These are phyloP conservation scores for Aleadryas rufinucha DNA, from an alignment of 2,113 vertebrate genomes.

Conservation along the genomic window DNA sequence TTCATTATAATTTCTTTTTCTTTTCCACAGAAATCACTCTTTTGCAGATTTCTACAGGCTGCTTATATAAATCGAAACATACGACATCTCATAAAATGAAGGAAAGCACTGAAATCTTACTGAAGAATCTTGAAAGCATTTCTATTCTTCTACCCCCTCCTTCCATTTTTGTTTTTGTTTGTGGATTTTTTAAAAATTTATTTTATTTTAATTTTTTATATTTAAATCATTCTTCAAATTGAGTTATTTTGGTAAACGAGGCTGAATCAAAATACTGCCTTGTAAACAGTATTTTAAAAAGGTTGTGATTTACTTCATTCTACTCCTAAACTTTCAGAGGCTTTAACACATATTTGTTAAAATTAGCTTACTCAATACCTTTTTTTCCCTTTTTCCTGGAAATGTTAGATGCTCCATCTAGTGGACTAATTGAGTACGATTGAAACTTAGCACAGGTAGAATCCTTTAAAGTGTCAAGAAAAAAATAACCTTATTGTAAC, in stretches of 20 bases:
- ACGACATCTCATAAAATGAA: background rate
- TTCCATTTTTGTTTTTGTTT: background rate
- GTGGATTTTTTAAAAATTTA: background rate
- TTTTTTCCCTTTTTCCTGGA: background rate
- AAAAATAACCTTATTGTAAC: background rate
- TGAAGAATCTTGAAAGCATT: background rate
- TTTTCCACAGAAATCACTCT: background rate
- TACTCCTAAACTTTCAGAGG: background rate
- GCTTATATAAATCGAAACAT: background rate
- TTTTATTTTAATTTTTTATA: no score
- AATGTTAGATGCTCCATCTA: constrained; percentile 74
- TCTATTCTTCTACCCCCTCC: accelerated
- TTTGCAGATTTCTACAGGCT: background rate
- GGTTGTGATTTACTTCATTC: background rate
- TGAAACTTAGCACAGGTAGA: constrained; percentile 10
- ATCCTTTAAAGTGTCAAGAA: background rate
- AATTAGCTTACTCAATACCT: background rate
- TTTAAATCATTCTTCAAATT: background rate
- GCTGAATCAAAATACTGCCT: background rate
- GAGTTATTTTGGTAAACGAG: background rate
- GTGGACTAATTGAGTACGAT: constrained; percentile 45
- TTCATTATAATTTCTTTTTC: background rate
- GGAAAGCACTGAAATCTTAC: background rate
- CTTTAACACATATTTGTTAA: background rate
- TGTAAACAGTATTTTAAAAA: background rate